Evolutionary conservation across 2,888 invertebrate species (phyloP), one percentile per base, ranked within the genome.

Genomic region (Julus scandinavius): DNA sequence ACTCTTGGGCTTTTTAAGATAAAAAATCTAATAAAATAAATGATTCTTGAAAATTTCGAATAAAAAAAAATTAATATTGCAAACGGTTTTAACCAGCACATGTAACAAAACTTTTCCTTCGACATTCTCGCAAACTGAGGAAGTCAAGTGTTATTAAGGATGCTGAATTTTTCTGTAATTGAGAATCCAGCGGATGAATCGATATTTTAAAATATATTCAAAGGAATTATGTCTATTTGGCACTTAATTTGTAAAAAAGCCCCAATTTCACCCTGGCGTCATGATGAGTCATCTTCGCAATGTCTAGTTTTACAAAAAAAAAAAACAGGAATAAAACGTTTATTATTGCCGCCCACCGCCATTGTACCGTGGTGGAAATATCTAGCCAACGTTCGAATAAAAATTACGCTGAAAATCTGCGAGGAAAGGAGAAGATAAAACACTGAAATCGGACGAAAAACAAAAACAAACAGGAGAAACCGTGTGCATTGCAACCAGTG

Each of bases 401-500:
- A 11, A 72, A 72, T 20, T 29, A 29, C 11, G 72, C 85, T 49
- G 41, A 85, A 49, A 41, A 85, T 85, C 85, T 85, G n/a, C 11
- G 20, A 49, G 45, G 0, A 85, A 20, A 85, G 17, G n/a, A 9
- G 38, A 41, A 41, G 45, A 7, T 41, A 85, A 17, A 41, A 49
- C 85, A 85, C 40, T 15, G 54, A 54, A 54, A 40, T n/a, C 85
- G 45, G 45, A 40, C 85, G n/a, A 49, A 38, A 85, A 85, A 85
- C 40, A 7, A 9, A 40, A 85, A 85, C 20, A 72, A 29, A 49
- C 11, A 29, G 17, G 13, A 3, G 20, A 41, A 85, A 85, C 41
- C 45, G 17, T 41, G 20, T 49, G 45, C 85, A 85, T 85, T 49
- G 49, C 41, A 85, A 49, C 85, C 85, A 85, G 85, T 85, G 85